Evolutionary conservation across 2,888 invertebrate genomes (phyloP).

Genomic region (Calameuta pallipes): DNA sequence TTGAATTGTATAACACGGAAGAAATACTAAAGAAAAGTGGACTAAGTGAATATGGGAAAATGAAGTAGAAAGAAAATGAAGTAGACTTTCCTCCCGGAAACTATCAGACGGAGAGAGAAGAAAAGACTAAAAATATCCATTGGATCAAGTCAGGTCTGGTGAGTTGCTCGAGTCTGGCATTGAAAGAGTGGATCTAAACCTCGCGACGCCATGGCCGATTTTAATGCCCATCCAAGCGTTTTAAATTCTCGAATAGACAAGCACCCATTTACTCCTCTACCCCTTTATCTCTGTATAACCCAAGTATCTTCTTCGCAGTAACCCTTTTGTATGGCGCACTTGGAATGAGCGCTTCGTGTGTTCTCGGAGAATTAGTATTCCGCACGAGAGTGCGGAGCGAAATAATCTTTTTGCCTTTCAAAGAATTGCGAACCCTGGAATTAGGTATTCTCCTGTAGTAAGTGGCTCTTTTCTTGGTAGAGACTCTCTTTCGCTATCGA

Average conservation of each 20-base stretch:
- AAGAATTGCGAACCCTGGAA: too few relatives aligned
- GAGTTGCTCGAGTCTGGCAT: slow-evolving; percentile 27
- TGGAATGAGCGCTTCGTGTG: background rate
- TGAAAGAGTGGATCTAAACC: background rate
- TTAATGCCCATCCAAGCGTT: slow-evolving; percentile 52
- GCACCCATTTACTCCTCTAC: slow-evolving; percentile 34
- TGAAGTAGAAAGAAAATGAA: background rate
- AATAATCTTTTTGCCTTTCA: background rate
- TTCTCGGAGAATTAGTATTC: slow-evolving; percentile 47
- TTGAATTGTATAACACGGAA: background rate
- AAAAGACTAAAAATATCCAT: slow-evolving; percentile 28
- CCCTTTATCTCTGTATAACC: slow-evolving; percentile 13
- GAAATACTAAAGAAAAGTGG: background rate
- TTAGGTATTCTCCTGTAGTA: too few relatives aligned
- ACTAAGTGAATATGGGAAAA: slow-evolving; percentile 12
- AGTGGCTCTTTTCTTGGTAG: too few relatives aligned
- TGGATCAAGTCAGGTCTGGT: slow-evolving; percentile 7
- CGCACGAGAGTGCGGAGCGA: slow-evolving; percentile 1
- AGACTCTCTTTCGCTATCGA: too few relatives aligned
- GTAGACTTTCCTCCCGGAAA: too few relatives aligned
- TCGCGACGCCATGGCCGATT: slow-evolving; percentile 39
- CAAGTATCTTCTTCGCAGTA: slow-evolving; percentile 14
- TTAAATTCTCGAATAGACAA: slow-evolving; percentile 47
- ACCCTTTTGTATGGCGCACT: slow-evolving; percentile 26
- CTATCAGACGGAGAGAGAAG: slow-evolving; percentile 6